phyloP scores from a whole-genome alignment of 2,888 invertebrate genomes.

The Trisateles emortualis region DNA sequence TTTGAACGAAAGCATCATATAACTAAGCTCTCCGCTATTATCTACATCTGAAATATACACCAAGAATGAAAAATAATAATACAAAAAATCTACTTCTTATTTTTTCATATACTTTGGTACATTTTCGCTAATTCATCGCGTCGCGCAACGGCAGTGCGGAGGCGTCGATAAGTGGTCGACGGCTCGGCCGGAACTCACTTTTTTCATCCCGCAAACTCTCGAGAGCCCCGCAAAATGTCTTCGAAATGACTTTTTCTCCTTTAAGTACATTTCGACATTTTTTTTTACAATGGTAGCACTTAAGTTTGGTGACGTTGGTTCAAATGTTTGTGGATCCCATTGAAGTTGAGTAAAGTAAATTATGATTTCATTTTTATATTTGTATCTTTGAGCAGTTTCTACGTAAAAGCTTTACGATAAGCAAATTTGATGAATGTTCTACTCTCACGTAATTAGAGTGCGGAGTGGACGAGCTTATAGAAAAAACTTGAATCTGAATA shows the following conservation, averaged over 20 bases:
- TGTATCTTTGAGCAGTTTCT: too few species aligned
- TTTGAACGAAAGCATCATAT: too few species aligned
- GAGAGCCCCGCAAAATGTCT: constrained; percentile 82
- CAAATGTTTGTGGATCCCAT: constrained; percentile 40
- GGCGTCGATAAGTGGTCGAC: constrained; percentile 76
- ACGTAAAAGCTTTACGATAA: too few species aligned
- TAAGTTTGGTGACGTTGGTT: constrained; percentile 48
- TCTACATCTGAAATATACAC: background rate
- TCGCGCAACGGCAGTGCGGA: constrained; percentile 53
- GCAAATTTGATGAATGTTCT: too few species aligned
- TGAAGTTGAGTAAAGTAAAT: constrained; percentile 18
- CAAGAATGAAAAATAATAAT: constrained; percentile 5
- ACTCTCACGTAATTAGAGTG: too few species aligned
- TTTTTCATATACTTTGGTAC: constrained; percentile 33
- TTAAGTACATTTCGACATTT: constrained; percentile 78
- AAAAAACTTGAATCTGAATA: too few species aligned
- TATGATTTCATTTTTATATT: constrained; percentile 38
- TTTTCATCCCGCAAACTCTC: constrained; percentile 76
- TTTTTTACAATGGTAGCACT: constrained; percentile 70
- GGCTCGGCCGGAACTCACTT: constrained; percentile 75
- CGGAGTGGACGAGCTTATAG: too few species aligned
- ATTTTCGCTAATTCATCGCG: constrained; percentile 69
- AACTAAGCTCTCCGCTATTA: too few species aligned
- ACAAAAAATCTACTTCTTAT: constrained; percentile 10
- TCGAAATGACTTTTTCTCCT: constrained; percentile 75